Conservation (phyloP, 2,113 vertebrate species). For the Chloebia gouldiae region DNA sequence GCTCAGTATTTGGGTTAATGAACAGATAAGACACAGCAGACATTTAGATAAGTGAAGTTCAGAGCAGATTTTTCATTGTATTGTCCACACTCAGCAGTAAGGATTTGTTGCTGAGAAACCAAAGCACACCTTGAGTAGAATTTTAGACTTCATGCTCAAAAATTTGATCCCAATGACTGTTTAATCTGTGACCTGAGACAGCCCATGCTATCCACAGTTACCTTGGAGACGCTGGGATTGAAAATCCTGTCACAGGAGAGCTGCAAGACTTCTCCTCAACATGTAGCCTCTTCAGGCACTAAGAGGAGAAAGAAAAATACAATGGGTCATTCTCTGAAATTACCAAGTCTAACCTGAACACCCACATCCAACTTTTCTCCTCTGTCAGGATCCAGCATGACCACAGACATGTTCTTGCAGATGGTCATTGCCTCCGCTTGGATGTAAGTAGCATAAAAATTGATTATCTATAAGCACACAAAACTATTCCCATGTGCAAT, state of each 20-base stretch:
- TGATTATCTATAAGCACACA: not conserved
- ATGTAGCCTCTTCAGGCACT: conserved; percentile 54
- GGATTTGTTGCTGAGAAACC: not conserved
- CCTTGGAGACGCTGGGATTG: not conserved
- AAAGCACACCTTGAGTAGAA: not conserved
- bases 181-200: not conserved
- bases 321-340: not conserved
- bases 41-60: not conserved
- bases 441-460: not conserved
- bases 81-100: not conserved
- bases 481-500: not conserved
- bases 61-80: not conserved
- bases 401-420: not conserved
- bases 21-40: not conserved
- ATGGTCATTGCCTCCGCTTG: not conserved
- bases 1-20: not conserved
- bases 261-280: conserved; percentile 22
- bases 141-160: not conserved
- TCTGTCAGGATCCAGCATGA: not conserved
- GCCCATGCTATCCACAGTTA: not conserved
- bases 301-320: not conserved
- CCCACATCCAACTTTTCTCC: not conserved
- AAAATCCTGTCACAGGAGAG: not conserved
- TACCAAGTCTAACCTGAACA: not conserved
- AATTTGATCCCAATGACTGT: not conserved